phyloP scores from a whole-genome alignment of 2,797 vertebrate species.

The Arvicola amphibius region DNA sequence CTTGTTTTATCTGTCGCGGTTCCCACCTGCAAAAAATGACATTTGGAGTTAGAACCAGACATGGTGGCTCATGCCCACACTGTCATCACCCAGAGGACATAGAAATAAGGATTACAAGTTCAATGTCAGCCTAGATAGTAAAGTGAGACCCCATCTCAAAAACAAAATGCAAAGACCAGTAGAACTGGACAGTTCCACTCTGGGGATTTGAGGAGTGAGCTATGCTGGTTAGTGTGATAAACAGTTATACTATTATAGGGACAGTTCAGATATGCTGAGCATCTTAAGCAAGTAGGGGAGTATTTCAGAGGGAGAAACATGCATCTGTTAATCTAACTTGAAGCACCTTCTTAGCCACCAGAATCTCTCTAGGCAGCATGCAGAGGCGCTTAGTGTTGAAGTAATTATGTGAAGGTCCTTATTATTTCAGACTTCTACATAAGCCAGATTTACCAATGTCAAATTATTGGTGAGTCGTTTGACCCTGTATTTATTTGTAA shows the following conservation, averaged over 20 bases:
- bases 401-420: conserved; percentile 64
- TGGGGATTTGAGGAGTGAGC: neutral
- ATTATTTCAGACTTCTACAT: conserved; percentile 82
- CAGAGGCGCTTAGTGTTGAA: conserved; percentile 58
- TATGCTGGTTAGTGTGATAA: neutral
- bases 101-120: neutral
- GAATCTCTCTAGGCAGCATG: conserved; percentile 66
- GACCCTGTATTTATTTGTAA: conserved; percentile 86
- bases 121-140: neutral
- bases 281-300: conserved; percentile 54
- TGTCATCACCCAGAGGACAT: too few species aligned
- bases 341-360: conserved; percentile 67
- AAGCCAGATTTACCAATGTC: conserved; percentile 83
- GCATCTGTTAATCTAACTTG: neutral
- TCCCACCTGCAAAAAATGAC: conserved; percentile 28
- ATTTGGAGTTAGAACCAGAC: neutral
- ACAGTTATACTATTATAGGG: conserved; percentile 40
- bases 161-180: neutral
- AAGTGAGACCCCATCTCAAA: neutral
- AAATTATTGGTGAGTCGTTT: conserved; percentile 82
- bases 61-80: neutral
- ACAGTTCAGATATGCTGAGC: conserved; percentile 17
- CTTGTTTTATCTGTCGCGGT: conserved; percentile 66
- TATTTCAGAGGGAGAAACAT: conserved; percentile 15
- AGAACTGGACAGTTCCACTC: neutral